phyloP scores from a whole-genome alignment of 2,797 vertebrate species.

The Petrocephalus schoutedeni region DNA sequence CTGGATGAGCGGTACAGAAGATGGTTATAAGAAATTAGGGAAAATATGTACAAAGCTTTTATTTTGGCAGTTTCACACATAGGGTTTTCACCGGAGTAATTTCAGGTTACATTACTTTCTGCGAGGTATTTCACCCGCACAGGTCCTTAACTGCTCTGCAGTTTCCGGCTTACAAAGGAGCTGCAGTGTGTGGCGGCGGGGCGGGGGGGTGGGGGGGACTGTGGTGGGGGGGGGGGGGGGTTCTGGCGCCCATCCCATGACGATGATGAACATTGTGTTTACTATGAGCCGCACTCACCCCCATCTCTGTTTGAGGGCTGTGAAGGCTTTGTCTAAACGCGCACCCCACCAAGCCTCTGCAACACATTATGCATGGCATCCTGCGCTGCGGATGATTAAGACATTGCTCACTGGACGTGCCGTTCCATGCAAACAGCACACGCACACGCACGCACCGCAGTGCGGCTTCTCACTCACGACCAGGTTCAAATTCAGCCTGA shows the following conservation, averaged over 20 bases:
- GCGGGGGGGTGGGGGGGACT: background rate
- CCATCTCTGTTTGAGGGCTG: background rate
- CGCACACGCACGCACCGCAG: background rate
- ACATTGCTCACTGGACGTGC: background rate
- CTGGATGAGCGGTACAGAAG: background rate
- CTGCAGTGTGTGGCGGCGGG: background rate
- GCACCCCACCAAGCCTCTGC: background rate
- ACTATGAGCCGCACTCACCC: background rate
- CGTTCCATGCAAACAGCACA: background rate
- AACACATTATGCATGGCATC: background rate
- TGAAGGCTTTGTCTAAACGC: background rate
- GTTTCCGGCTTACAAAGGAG: background rate
- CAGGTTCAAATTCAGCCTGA: too few species aligned
- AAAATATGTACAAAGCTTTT: background rate
- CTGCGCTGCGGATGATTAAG: background rate
- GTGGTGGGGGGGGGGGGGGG: too few species aligned
- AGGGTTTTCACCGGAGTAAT: background rate
- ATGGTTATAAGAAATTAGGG: background rate
- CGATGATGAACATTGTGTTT: background rate
- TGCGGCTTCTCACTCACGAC: background rate
- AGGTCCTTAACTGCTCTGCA: background rate
- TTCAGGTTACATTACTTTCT: background rate
- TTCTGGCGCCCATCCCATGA: background rate
- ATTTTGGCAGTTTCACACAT: background rate
- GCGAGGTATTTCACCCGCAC: background rate